A percentile compares a stretch with the other conserved stretches of the same genome.
Conservation (phyloP, 2,888 invertebrate species). For the Digitonthophagus gazella region DNA sequence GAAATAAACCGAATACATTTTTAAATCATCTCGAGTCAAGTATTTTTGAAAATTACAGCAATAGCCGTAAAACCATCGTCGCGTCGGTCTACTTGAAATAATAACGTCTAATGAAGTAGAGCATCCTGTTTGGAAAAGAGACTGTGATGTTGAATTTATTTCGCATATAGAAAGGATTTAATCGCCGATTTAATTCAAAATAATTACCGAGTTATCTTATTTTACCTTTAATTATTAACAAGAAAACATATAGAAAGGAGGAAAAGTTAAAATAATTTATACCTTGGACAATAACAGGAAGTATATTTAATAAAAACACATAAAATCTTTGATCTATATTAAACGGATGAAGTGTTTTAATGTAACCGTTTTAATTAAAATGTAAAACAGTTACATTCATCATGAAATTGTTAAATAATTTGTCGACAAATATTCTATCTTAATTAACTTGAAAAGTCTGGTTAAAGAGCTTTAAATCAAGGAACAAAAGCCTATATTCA, state of each 20-base stretch:
- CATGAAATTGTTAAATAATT: neutral
- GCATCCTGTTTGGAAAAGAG: constrained; percentile 7
- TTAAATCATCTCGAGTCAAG: neutral
- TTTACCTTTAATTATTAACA: too few species aligned
- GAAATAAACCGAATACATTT: constrained; percentile 6
- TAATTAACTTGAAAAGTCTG: neutral
- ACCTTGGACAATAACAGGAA: too few species aligned
- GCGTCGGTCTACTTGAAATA: constrained; percentile 10
- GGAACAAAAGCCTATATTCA: neutral
- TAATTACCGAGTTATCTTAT: neutral
- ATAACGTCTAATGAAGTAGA: constrained; percentile 10
- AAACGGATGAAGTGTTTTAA: neutral
- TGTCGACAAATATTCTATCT: neutral
- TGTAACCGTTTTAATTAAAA: too few species aligned
- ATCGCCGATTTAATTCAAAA: too few species aligned
- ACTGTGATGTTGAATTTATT: too few species aligned
- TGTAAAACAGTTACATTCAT: neutral
- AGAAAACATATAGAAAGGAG: too few species aligned
- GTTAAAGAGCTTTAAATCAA: neutral
- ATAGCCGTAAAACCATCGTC: constrained; percentile 9
- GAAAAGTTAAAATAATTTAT: too few species aligned
- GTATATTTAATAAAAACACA: too few species aligned
- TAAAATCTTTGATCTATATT: neutral
- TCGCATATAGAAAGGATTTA: too few species aligned
- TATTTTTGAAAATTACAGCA: constrained; percentile 5